Evolutionary conservation across 2,113 vertebrate species (phyloP).

Genomic region (Vulpes vulpes): DNA sequence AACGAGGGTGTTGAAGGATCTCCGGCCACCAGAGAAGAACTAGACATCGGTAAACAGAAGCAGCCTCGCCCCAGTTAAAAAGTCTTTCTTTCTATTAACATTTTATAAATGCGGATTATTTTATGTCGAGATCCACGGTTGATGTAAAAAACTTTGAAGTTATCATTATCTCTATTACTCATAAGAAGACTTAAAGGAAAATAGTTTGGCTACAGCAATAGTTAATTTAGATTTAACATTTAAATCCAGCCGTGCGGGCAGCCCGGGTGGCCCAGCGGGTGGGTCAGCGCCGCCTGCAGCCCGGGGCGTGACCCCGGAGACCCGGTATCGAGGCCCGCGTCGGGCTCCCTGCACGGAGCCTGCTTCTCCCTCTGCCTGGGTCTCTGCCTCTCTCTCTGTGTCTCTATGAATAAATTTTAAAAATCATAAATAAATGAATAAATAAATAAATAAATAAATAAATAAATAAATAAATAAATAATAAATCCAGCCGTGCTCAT

Average conservation of each 20-base stretch:
- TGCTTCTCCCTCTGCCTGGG: too few species aligned
- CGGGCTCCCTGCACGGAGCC: too few species aligned
- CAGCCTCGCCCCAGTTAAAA: background rate
- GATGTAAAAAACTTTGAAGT: background rate
- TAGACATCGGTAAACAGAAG: background rate
- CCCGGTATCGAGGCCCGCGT: too few species aligned
- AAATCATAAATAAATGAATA: too few species aligned
- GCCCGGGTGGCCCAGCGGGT: too few species aligned
- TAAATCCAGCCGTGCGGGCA: background rate
- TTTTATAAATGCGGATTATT: background rate
- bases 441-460: too few species aligned
- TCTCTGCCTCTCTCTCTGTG: too few species aligned
- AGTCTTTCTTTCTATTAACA: background rate
- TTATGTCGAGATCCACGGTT: background rate
- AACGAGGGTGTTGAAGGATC: background rate
- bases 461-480: too few species aligned
- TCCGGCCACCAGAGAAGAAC: background rate
- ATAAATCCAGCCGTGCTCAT: background rate
- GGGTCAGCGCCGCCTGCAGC: too few species aligned
- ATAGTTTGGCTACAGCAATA: background rate
- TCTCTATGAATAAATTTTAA: too few species aligned
- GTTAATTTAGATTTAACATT: background rate
- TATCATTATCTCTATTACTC: background rate
- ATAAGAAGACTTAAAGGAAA: background rate
- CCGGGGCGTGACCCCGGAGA: too few species aligned